These are phyloP conservation scores for Gibbula magus DNA, from an alignment of 2,888 invertebrate species.

Conservation along the genomic window DNA sequence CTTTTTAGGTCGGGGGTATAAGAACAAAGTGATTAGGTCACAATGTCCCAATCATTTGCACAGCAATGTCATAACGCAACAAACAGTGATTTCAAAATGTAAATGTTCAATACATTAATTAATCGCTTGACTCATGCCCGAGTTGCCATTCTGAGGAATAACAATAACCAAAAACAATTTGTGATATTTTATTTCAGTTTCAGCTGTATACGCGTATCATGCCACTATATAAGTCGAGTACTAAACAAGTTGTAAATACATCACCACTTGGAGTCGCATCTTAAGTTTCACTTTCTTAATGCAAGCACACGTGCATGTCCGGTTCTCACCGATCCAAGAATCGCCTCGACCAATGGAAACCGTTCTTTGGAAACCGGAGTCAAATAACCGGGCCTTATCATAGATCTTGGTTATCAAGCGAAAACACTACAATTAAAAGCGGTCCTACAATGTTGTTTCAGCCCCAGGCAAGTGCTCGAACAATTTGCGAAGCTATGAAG, in stretches of 20 bases:
- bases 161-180: no score
- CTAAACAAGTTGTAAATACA: background rate
- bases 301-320: conserved; percentile 1
- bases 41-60: no score
- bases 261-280: background rate
- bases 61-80: no score
- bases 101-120: no score
- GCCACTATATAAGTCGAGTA: no score
- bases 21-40: no score
- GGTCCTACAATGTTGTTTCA: background rate
- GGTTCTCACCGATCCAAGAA: background rate
- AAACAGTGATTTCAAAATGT: no score
- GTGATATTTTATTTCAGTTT: no score
- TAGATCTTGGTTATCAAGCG: background rate
- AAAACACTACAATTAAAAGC: conserved; percentile 15
- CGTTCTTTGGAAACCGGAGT: background rate
- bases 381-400: background rate
- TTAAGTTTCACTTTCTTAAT: background rate
- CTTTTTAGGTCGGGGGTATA: no score
- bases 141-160: no score
- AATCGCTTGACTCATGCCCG: no score
- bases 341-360: background rate
- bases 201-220: no score
- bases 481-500: conserved; percentile 8
- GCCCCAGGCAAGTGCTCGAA: background rate